Conservation (phyloP, 1,140 invertebrate genomes). For the Drosophila littoralis region DNA sequence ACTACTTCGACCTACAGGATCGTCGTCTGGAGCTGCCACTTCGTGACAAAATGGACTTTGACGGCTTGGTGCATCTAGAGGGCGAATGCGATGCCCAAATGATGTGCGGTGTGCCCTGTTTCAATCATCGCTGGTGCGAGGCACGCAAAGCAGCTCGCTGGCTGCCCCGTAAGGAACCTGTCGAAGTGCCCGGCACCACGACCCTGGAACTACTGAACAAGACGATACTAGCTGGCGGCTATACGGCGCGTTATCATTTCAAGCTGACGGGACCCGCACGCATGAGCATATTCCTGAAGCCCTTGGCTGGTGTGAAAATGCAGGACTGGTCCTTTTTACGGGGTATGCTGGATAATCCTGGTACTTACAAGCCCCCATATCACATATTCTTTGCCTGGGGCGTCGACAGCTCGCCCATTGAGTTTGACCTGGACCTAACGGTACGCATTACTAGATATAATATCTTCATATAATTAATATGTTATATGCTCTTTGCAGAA, state of each 20-base stretch:
- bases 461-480: not conserved
- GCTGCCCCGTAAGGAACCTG: slow-evolving; percentile 50
- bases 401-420: slow-evolving; percentile 86
- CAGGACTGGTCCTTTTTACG: slow-evolving; percentile 59
- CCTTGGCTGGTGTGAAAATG: slow-evolving; percentile 51
- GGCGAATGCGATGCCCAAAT: slow-evolving; percentile 87
- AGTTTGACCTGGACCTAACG: slow-evolving; percentile 85
- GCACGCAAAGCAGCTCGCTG: slow-evolving; percentile 55
- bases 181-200: slow-evolving; percentile 51
- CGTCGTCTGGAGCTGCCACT: slow-evolving; percentile 88
- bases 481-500: slow-evolving; percentile 54
- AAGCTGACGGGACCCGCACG: slow-evolving; percentile 87
- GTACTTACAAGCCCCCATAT: slow-evolving; percentile 86
- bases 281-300: slow-evolving; percentile 73
- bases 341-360: slow-evolving; percentile 87
- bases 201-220: slow-evolving; percentile 52
- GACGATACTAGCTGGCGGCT: slow-evolving; percentile 11
- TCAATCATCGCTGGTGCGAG: slow-evolving; percentile 85
- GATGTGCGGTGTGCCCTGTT: slow-evolving; percentile 90
- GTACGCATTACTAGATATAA: slow-evolving; percentile 13
- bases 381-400: slow-evolving; percentile 89
- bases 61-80: slow-evolving; percentile 86
- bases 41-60: slow-evolving; percentile 78
- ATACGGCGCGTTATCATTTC: slow-evolving; percentile 47
- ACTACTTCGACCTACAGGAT: slow-evolving; percentile 90